A percentile compares a stretch with the other conserved stretches of the same genome.
These are phyloP conservation scores for Lates japonicus DNA, from an alignment of 2,797 vertebrate species.

Conservation along the genomic window DNA sequence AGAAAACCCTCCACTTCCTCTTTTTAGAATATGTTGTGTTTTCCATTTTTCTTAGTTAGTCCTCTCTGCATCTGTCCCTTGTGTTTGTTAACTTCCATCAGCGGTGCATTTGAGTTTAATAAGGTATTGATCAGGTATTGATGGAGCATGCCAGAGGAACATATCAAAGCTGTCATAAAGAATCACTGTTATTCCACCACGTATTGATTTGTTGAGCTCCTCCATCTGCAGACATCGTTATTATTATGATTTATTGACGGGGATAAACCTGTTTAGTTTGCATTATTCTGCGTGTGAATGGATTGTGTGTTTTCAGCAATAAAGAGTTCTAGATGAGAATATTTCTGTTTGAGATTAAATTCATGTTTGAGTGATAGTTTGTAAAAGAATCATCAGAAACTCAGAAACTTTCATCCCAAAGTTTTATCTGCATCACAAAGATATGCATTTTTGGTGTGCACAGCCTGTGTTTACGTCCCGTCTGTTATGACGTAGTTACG, in stretches of 20 bases:
- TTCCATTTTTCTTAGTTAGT: neutral
- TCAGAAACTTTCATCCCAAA: neutral
- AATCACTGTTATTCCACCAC: slow-evolving; percentile 41
- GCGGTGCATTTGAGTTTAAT: slow-evolving; percentile 32
- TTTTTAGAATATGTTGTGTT: too few species aligned
- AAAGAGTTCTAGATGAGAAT: neutral
- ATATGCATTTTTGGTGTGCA: neutral
- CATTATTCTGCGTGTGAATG: neutral
- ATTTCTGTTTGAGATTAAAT: neutral
- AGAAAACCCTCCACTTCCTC: neutral
- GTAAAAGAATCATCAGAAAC: neutral
- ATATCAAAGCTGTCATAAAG: slow-evolving; percentile 45
- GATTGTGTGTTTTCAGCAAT: neutral
- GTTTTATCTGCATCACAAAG: neutral
- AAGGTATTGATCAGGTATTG: slow-evolving; percentile 55
- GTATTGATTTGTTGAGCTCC: slow-evolving; percentile 36
- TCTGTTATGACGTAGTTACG: slow-evolving; percentile 21
- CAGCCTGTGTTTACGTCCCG: neutral
- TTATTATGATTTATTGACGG: slow-evolving; percentile 49
- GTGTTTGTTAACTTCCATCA: slow-evolving; percentile 13
- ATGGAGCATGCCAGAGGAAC: slow-evolving; percentile 6
- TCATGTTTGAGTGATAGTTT: neutral
- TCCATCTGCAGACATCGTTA: slow-evolving; percentile 20
- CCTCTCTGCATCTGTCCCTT: neutral
- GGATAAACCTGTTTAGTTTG: slow-evolving; percentile 19